Evolutionary conservation across 2,888 invertebrate genomes (phyloP), one percentile per base, ranked within the genome.

Genomic region (Meiosimyza platycephala): DNA sequence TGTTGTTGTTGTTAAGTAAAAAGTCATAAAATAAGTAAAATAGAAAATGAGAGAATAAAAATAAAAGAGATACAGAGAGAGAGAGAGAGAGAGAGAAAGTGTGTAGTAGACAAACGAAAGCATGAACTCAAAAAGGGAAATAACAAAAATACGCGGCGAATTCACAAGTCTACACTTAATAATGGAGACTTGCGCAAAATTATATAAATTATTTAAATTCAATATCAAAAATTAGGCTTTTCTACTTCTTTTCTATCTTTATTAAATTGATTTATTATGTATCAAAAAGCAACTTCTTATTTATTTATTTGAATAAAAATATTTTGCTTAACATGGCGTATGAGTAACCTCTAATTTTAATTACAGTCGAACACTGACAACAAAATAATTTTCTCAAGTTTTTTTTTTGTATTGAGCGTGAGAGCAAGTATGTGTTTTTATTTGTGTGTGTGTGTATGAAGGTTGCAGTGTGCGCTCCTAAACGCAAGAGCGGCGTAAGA

Each of bases 71-170:
- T 11, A n/a, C 12, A 28, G 57, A 3, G 7, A 47, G 22, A 48
- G 51, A 3, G 7, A 47, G 22, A 48, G 51, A 50, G 54, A 18
- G 65, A 51, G 52, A 9, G 22, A 50, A n/a, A 52, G 16, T n/a
- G 57, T 6, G 16, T 11, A 13, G 13, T 18, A 15, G 55, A 51
- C 15, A 15, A 51, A 51, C 5, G 6, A 51, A 57, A 18, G 54
- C 15, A 13, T 16, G n/a, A 54, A 6, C n/a, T 22, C 3, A 48
- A 63, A 16, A 18, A 13, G 15, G 7, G n/a, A 66, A 40, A 33
- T 54, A 66, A 54, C n/a, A 55, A 60, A 51, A 15, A n/a, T 54
- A 52, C 33, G 63, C 70, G 70, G 70, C 62, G 62, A 70, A 70
- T 70, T 70, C 54, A 54, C 1, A 40, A 66, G 28, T 33, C 54